Evolutionary conservation across 2,113 vertebrate species (phyloP).

Genomic region (Rhinopomastus cyanomelas): DNA sequence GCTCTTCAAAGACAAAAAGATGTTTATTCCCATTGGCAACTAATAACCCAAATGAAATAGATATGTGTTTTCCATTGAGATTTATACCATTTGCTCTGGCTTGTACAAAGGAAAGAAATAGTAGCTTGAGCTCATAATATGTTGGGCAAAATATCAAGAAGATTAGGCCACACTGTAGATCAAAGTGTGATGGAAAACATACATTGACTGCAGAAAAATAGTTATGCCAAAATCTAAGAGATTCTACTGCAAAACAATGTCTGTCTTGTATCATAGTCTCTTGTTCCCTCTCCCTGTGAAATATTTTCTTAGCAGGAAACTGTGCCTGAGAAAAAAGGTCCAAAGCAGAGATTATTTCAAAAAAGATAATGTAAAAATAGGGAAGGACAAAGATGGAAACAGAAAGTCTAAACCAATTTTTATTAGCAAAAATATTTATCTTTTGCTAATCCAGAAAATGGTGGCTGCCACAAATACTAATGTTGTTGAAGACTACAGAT

Average conservation of each 20-base stretch:
- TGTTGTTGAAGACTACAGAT: background rate
- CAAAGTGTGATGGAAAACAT: slow-evolving; percentile 63
- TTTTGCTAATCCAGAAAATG: background rate
- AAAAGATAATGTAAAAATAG: background rate
- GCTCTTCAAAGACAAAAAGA: slow-evolving; percentile 52
- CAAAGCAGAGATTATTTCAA: background rate
- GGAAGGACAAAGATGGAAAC: background rate
- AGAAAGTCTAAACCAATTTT: background rate
- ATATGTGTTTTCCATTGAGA: slow-evolving; percentile 39
- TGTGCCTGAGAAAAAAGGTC: background rate
- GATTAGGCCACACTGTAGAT: slow-evolving; percentile 63
- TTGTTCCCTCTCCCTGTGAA: background rate
- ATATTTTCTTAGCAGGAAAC: background rate
- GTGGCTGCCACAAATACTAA: background rate
- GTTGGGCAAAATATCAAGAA: slow-evolving; percentile 66
- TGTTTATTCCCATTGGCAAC: slow-evolving; percentile 66
- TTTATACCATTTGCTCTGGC: slow-evolving; percentile 61
- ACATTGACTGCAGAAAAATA: slow-evolving; percentile 41
- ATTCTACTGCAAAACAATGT: slow-evolving; percentile 17
- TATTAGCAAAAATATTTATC: background rate
- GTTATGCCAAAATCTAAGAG: slow-evolving; percentile 51
- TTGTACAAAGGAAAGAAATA: slow-evolving; percentile 69
- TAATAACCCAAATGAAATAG: slow-evolving; percentile 48
- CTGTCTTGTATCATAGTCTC: slow-evolving; percentile 31
- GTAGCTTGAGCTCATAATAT: slow-evolving; percentile 59